Evolutionary conservation across 2,888 invertebrate species (phyloP).

Genomic region (Unio delphinus): DNA sequence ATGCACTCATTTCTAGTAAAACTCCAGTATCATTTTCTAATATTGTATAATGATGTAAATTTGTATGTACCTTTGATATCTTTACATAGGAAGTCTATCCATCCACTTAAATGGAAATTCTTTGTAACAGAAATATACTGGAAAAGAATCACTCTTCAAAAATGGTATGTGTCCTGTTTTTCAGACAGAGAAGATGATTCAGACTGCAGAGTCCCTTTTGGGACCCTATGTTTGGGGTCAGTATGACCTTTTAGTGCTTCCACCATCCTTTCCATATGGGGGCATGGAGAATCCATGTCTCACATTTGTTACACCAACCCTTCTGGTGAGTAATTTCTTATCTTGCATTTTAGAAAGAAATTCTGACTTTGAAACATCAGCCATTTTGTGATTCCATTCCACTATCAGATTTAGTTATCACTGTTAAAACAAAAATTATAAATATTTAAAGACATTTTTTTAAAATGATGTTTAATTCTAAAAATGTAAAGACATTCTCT

Average conservation of each 20-base stretch:
- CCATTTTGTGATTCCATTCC: not conserved
- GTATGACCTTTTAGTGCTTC: conserved; percentile 90
- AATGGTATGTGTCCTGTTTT: conserved; percentile 7
- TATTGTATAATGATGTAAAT: too few species aligned
- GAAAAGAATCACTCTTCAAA: too few species aligned
- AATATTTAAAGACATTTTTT: too few species aligned
- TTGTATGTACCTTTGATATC: too few species aligned
- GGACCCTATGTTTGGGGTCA: conserved; percentile 93
- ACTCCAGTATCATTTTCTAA: too few species aligned
- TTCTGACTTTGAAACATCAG: not conserved
- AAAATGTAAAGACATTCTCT: too few species aligned
- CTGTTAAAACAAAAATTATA: too few species aligned
- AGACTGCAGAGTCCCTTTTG: conserved; percentile 86
- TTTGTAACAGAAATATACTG: too few species aligned
- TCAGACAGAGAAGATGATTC: conserved; percentile 84
- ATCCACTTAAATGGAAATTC: too few species aligned
- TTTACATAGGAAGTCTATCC: too few species aligned
- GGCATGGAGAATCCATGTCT: conserved; percentile 99
- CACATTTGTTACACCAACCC: conserved; percentile 94
- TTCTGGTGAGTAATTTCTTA: conserved; percentile 78
- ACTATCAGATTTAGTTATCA: not conserved
- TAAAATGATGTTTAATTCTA: too few species aligned
- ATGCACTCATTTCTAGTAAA: too few species aligned
- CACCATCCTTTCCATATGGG: conserved; percentile 94
- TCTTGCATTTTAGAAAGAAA: not conserved